Evolutionary conservation across 1,140 invertebrate genomes (phyloP).

Genomic region (Drosophila tani): DNA sequence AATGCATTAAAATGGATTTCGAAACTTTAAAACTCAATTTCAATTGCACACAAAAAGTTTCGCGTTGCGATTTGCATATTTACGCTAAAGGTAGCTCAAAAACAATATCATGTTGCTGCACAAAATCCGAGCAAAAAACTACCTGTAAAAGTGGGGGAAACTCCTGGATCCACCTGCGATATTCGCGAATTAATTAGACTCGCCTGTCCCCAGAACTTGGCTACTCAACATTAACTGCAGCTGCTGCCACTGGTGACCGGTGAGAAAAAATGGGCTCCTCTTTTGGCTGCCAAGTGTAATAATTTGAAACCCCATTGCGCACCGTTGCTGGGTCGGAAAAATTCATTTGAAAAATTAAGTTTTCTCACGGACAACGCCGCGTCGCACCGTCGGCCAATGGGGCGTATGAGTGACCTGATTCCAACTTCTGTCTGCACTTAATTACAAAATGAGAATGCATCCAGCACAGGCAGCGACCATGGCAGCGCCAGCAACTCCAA

Average conservation of each 20-base stretch:
- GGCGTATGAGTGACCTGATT: slow-evolving; percentile 75
- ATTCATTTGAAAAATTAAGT: slow-evolving; percentile 73
- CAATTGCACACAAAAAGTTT: slow-evolving; percentile 52
- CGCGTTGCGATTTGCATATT: slow-evolving; percentile 45
- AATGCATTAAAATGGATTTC: slow-evolving; percentile 53
- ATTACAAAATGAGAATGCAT: slow-evolving; percentile 73
- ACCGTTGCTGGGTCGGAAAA: slow-evolving; percentile 48
- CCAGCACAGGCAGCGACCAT: slow-evolving; percentile 28
- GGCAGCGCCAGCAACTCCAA: slow-evolving; percentile 41
- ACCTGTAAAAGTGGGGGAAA: neutral
- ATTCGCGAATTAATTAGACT: slow-evolving; percentile 76
- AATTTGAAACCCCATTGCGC: slow-evolving; percentile 68
- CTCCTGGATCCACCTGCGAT: slow-evolving; percentile 39
- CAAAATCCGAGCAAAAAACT: slow-evolving; percentile 4
- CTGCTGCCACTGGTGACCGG: slow-evolving; percentile 41
- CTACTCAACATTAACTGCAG: slow-evolving; percentile 60
- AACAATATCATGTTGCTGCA: slow-evolving; percentile 35
- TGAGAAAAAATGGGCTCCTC: slow-evolving; percentile 15
- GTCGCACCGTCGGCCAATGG: slow-evolving; percentile 34
- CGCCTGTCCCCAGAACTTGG: slow-evolving; percentile 44
- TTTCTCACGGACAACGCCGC: slow-evolving; percentile 29
- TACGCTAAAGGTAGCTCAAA: slow-evolving; percentile 37
- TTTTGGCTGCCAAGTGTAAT: slow-evolving; percentile 49
- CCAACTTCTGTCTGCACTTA: slow-evolving; percentile 75
- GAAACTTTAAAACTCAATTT: slow-evolving; percentile 57